Base-by-base conservation (phyloP, 1,140 invertebrate genomes). In the Stegodyphus mimosarum region DNA sequence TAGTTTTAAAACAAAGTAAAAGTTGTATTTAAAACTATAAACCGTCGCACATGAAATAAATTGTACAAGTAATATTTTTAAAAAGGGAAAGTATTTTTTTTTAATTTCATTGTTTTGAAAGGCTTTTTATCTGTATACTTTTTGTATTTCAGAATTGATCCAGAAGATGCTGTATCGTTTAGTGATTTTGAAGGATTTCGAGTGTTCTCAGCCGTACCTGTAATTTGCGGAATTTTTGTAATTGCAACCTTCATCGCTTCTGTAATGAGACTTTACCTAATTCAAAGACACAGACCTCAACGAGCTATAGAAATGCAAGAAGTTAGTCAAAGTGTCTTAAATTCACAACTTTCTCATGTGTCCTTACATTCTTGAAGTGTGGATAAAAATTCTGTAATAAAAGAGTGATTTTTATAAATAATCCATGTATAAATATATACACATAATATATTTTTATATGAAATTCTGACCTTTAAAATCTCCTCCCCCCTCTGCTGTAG, bases 111-210 rank as follows among this genome's bases (percentile, higher is more conserved):
- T 33, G 33, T 33, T 33, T 33, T n/a, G 1, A 33, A 33, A 33
- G 33, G 1, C 33, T 33, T 33, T 33, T 33, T 3, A 33, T 33
- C 33, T 33, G 1, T 33, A 33, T 33, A 33, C 33, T 33, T 67
- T 81, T 73, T 13, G 15, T 33, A 13, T 81, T 81, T 17, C 17
- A 81, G 79, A 10, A 73, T 81, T 63, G 48, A 72, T 49, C 70
- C 79, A 51, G 33, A 17, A 18, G 10, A 48, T 18, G 69, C 33
- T 13, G 50, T 64, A 13, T 15, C 53, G 13, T 73, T 81, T 15
- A 81, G 55, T 73, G 79, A 81, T 64, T 17, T 63, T 64, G 79
- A 81, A 64, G 79, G 79, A 51, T 73, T 81, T n/a, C 52, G 49
- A 7, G 7, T 48, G 10, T 48, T 81, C 9, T 6, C 48, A 11